A percentile compares a stretch with the other conserved stretches of the same genome.
Evolutionary conservation across 2,113 vertebrate species (phyloP).

Genomic region (Okapia johnstoni): DNA sequence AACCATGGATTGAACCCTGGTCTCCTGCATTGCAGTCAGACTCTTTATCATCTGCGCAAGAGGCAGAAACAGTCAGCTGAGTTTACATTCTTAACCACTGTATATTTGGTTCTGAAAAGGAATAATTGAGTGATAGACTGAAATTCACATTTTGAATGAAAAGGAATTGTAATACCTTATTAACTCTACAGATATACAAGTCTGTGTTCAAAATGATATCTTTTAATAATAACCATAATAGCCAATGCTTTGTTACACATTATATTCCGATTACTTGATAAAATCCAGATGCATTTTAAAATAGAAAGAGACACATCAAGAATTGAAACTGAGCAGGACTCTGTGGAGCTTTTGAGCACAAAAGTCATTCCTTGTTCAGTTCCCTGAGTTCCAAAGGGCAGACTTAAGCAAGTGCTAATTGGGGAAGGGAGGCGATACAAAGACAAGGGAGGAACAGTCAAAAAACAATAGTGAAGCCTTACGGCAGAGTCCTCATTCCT

Average conservation of each 20-base stretch:
- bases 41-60: not conserved
- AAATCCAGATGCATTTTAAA: not conserved
- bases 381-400: not conserved
- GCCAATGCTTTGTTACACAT: not conserved
- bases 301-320: not conserved
- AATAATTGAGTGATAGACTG: not conserved
- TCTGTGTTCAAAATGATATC: not conserved
- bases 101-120: not conserved
- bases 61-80: not conserved
- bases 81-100: not conserved
- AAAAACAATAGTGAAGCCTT: not conserved
- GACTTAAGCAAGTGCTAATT: not conserved
- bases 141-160: not conserved
- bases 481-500: not conserved
- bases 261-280: not conserved
- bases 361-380: not conserved
- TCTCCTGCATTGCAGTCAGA: not conserved
- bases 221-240: not conserved
- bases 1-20: not conserved
- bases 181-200: rapidly evolving
- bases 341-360: not conserved
- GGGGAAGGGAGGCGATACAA: not conserved
- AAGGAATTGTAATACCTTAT: not conserved
- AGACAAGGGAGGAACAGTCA: not conserved
- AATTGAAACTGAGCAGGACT: not conserved